Base-by-base conservation (phyloP, 2,888 invertebrate species). In the Spilarctia lutea region DNA sequence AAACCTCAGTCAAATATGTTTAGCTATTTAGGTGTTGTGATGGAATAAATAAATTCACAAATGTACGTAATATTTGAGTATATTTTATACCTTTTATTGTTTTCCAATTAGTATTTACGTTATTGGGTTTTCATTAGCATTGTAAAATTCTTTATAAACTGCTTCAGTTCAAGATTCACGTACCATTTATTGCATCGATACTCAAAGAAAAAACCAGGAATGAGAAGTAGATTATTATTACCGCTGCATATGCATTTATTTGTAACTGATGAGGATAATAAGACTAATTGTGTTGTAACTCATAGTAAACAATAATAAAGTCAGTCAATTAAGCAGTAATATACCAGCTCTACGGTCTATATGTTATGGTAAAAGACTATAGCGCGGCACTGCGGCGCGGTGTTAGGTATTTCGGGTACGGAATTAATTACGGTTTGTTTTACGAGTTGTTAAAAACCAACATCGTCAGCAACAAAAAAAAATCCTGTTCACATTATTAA, bases 251-350 rank as follows among this genome's bases (percentile, higher is more conserved):
- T 68, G 13, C 30, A 48, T 48, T 24, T 48, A 48, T 48, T 30
- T 8, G 20, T 20, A 33, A 30, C 42, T 24, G 39, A 39, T 24
- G 42, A 63, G n/a, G 35, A 60, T 56, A 72, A 72, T 72, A 67
- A 72, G 67, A 67, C 56, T 24, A 20, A 7, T 56, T 24, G 60
- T 67, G 60, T 60, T n/a, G 60, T 42, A 56, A 10, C 42, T 67
- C 33, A 24, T 42, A 42, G 72, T 68, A 72, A 75, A 76, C 66
- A 74, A 60, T 75, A 69, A 76, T 76, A 68, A 72, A 72, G 42
- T 73, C 72, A 75, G 76, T 72, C 68, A 72, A 65, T 70, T 74
- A 72, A 73, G 78, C 68, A 74, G 72, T 27, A 30, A 52, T 73
- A 18, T 45, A 74, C 66, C 73, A 30, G 63, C 30, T 63, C 30